Evolutionary conservation across 2,888 invertebrate genomes (phyloP).

Genomic region (Lycophotia porphyrea): DNA sequence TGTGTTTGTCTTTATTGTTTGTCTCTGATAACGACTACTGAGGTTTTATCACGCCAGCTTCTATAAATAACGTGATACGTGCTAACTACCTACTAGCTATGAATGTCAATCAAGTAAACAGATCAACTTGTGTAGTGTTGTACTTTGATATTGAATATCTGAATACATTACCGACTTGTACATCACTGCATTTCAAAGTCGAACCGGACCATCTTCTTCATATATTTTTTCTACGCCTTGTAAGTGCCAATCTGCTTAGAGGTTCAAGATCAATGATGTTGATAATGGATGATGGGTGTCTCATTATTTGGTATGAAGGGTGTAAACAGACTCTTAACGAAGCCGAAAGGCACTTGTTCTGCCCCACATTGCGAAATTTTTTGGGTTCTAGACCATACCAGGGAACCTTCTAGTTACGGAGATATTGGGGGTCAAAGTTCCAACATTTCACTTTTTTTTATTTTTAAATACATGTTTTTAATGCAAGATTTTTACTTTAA

Average conservation of each 20-base stretch:
- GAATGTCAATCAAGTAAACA: constrained; percentile 59
- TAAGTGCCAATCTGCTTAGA: not conserved
- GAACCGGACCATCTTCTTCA: not conserved
- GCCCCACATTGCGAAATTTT: no score
- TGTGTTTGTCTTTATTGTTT: constrained; percentile 82
- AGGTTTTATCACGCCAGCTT: constrained; percentile 79
- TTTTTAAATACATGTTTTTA: no score
- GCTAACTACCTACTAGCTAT: constrained; percentile 47
- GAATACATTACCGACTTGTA: not conserved
- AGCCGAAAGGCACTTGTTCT: no score
- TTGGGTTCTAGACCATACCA: no score
- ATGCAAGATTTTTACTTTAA: no score
- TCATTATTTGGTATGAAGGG: constrained; percentile 3
- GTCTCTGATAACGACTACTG: constrained; percentile 80
- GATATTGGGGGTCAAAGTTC: no score
- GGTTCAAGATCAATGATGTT: not conserved
- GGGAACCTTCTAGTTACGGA: no score
- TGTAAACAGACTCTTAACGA: no score
- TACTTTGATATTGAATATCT: constrained; percentile 36
- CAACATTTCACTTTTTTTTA: no score
- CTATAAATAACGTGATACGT: constrained; percentile 77
- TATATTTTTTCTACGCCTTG: not conserved
- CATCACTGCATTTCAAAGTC: constrained; percentile 16
- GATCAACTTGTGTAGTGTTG: constrained; percentile 40
- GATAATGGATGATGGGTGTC: not conserved